Evolutionary conservation across 2,113 vertebrate genomes (phyloP), one percentile per base, ranked within the genome.

Genomic region (Thunnus maccoyii): DNA sequence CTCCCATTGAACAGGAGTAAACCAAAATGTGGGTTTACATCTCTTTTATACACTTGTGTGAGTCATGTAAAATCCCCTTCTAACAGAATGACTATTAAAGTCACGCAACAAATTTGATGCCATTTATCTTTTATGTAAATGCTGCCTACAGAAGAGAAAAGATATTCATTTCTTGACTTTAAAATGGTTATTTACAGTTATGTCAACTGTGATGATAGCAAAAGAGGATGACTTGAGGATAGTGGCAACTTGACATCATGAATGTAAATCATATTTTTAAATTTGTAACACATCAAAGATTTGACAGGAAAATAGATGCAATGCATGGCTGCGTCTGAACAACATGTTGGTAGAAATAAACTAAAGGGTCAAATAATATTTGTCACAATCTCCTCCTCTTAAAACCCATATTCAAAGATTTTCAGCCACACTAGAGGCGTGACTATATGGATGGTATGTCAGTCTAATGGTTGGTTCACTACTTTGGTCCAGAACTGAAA

Each of bases 31-130:
- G 70, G 83, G 80, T 78, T 58, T 63, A 51, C 83, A 55, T 69
- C 77, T 81, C 76, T 91, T 93, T 91, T 94, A 93, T 93, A 91
- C 30, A 41, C 58, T 55, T 73, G 57, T 12, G 57, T 94, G 93
- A 94, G 44, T 94, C 93, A 94, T 88, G 76, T 68, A 77, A 93
- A 94, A 88, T 80, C 82, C 90, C 91, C 93, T 70, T 22, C 47
- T 22, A 46, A 76, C 74, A 61, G 75, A 80, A 90, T 89, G 85
- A 91, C 57, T 80, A 46, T 65, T 25, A 64, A 76, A 81, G 80
- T 85, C 74, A 79, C 32, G 27, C 61, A 81, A 71, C n/a, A 70
- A 50, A 46, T 50, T 32, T 50, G 14, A 66, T 41, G 66, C 25
- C 63, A 54, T 78, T 77, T 74, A 30, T 70, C 51, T 61, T 60